Conservation (phyloP, 2,113 vertebrate species). For the Progne subis region DNA sequence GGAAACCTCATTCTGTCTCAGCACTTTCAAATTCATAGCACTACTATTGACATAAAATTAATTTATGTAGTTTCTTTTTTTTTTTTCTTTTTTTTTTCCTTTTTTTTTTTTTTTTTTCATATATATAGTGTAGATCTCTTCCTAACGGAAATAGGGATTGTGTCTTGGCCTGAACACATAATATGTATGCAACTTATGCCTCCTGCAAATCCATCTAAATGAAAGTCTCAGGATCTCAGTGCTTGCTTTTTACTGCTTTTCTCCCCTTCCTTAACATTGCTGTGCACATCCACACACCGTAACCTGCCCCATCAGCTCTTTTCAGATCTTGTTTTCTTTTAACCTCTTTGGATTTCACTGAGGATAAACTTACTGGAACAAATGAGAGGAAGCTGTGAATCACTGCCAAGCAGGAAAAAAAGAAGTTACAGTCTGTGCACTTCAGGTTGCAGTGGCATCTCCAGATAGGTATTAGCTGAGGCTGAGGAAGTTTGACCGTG, state of each 20-base stretch:
- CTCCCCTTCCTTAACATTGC: neutral
- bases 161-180: neutral
- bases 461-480: neutral
- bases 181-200: neutral
- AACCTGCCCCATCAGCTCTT: neutral
- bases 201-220: neutral
- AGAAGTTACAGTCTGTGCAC: neutral
- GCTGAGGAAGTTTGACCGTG: neutral
- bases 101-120: too few relatives aligned
- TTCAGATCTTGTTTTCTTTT: neutral
- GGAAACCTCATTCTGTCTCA: neutral
- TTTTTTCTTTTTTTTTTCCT: too few relatives aligned
- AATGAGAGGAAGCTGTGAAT: neutral
- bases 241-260: neutral
- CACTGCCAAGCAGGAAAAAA: neutral
- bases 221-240: accelerated
- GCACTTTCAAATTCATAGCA: neutral
- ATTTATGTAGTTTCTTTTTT: neutral
- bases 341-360: neutral
- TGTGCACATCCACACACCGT: neutral
- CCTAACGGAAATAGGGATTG: neutral
- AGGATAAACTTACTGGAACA: neutral
- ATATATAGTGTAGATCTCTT: neutral
- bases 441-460: neutral
- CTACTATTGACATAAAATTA: neutral